Conservation (phyloP, 2,113 vertebrate species). For the Gobio gobio region DNA sequence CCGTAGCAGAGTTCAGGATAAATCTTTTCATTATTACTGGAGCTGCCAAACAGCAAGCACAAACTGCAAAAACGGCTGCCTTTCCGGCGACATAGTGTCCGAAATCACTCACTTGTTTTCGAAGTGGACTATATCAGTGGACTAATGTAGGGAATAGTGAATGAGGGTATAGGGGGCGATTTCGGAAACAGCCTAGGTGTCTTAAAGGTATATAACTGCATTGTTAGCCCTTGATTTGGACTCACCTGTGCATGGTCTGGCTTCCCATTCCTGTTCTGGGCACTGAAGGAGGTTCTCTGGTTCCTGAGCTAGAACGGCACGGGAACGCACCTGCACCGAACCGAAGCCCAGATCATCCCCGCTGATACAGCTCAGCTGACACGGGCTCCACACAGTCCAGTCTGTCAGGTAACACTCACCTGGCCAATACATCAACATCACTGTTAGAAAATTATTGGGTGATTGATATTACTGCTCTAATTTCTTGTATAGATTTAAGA, state of each 20-base stretch:
- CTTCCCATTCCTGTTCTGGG: slow-evolving; percentile 91
- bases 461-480: neutral
- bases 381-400: slow-evolving; percentile 93
- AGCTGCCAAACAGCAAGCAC: too few species aligned
- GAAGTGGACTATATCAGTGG: too few species aligned
- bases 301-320: slow-evolving; percentile 89
- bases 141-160: too few species aligned
- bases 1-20: too few species aligned
- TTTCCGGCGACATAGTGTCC: too few species aligned
- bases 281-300: slow-evolving; percentile 92
- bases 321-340: slow-evolving; percentile 91
- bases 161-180: too few species aligned
- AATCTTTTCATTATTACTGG: too few species aligned
- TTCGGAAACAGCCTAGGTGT: too few species aligned
- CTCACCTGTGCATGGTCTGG: slow-evolving; percentile 88
- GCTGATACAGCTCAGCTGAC: slow-evolving; percentile 90
- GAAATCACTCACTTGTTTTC: too few species aligned
- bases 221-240: neutral
- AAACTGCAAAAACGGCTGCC: too few species aligned
- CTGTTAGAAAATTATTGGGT: neutral
- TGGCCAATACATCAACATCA: slow-evolving; percentile 60
- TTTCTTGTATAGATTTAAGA: neutral
- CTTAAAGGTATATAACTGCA: neutral
- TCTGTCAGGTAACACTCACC: slow-evolving; percentile 96
- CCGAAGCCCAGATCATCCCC: slow-evolving; percentile 90